phyloP scores from a whole-genome alignment of 92 coral and sea anemone species.

The Heteractis magnifica region DNA sequence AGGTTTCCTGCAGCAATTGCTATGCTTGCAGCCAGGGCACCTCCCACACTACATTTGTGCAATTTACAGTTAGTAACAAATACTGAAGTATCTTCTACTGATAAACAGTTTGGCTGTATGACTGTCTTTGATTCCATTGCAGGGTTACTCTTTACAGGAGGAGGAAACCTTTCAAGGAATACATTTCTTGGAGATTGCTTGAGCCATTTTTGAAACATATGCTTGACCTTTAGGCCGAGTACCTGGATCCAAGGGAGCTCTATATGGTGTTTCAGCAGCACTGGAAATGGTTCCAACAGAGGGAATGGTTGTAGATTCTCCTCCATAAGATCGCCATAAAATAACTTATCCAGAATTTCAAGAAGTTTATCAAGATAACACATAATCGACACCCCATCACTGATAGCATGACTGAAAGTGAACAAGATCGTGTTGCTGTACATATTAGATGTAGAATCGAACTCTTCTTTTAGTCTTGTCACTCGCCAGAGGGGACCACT shows the following conservation, averaged over 20 bases:
- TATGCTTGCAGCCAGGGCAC: constrained; percentile 29
- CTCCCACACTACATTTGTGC: constrained; percentile 38
- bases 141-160: constrained; percentile 18
- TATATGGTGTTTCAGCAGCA: constrained; percentile 14
- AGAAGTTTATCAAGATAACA: constrained; percentile 18
- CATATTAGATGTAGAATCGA: constrained; percentile 10
- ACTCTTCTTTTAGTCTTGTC: constrained; percentile 18
- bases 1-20: constrained; percentile 27
- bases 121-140: constrained; percentile 17
- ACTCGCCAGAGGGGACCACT: constrained; percentile 40
- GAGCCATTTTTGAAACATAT: not conserved
- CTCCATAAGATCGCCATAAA: not conserved
- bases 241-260: constrained; percentile 33
- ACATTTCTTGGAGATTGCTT: not conserved
- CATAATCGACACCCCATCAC: constrained; percentile 42
- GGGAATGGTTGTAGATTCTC: constrained; percentile 29
- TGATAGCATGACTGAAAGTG: constrained; percentile 43
- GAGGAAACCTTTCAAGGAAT: constrained; percentile 23
- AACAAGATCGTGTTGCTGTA: constrained; percentile 34
- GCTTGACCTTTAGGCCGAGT: not conserved
- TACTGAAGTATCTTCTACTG: constrained; percentile 27
- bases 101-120: constrained; percentile 23
- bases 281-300: constrained; percentile 33
- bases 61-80: constrained; percentile 31
- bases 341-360: constrained; percentile 20